Conservation (phyloP, 2,113 vertebrate species). For the Aramus guarauna region DNA sequence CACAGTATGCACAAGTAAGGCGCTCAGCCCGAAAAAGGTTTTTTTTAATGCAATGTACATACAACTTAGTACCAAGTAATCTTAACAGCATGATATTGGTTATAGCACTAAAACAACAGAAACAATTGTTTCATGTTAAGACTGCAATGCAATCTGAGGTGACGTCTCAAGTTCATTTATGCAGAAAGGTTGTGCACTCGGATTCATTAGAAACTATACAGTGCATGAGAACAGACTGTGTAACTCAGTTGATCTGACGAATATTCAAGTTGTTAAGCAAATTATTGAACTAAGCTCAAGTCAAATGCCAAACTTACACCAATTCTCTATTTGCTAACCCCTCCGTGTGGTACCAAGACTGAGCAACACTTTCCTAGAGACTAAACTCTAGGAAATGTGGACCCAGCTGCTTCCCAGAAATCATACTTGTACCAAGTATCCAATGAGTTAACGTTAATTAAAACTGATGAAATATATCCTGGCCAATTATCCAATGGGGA, state of each 20-base stretch:
- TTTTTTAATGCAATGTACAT: slow-evolving; percentile 28
- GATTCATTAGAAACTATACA: not conserved
- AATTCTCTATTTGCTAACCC: not conserved
- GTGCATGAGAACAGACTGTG: not conserved
- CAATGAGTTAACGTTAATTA: not conserved
- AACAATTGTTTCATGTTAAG: slow-evolving; percentile 2
- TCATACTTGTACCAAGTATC: not conserved
- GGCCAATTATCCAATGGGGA: not conserved
- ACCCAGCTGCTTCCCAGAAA: not conserved
- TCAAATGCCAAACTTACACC: not conserved
- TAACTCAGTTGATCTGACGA: not conserved
- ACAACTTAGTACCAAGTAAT: slow-evolving; percentile 11
- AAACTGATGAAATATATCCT: not conserved
- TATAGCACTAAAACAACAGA: slow-evolving; percentile 24
- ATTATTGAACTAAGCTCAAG: not conserved
- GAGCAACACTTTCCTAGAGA: not conserved
- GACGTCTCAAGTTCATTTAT: not conserved
- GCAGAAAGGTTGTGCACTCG: not conserved
- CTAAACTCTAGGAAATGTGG: not conserved
- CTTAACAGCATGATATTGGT: slow-evolving; percentile 22
- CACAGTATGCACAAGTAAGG: not conserved
- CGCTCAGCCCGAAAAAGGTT: not conserved
- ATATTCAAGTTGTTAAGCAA: not conserved
- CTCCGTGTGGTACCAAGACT: not conserved
- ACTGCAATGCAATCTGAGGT: not conserved